These are phyloP conservation scores for Pocillopora damicornis DNA, from an alignment of 64 coral and sea anemone genomes.

Conservation along the genomic window DNA sequence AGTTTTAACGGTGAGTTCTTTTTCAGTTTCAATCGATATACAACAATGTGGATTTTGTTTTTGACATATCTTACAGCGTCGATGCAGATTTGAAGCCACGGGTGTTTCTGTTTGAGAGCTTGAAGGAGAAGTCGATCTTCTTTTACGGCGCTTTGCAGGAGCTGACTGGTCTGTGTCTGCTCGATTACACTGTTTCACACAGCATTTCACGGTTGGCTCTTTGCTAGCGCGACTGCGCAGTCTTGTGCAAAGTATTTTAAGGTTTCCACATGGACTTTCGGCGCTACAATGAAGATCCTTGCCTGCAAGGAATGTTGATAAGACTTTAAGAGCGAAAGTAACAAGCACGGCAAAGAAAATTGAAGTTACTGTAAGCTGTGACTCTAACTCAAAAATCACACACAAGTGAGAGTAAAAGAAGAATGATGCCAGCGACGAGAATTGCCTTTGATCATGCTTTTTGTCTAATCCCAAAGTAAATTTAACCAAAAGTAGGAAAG, in stretches of 20 bases:
- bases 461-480: too few relatives aligned
- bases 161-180: neutral
- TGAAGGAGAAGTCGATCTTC: neutral
- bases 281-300: constrained; percentile 80
- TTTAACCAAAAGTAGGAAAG: too few relatives aligned
- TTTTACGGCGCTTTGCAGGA: neutral
- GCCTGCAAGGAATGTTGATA: constrained; percentile 39
- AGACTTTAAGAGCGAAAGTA: neutral
- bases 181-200: neutral
- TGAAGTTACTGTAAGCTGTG: neutral
- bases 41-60: constrained; percentile 22
- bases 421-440: too few relatives aligned
- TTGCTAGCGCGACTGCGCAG: constrained; percentile 54
- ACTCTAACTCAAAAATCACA: neutral
- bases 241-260: constrained; percentile 77
- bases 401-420: neutral
- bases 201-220: constrained; percentile 37
- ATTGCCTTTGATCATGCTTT: too few relatives aligned
- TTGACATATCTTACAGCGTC: constrained; percentile 22
- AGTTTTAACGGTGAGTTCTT: neutral
- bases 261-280: constrained; percentile 60
- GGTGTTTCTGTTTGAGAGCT: neutral
- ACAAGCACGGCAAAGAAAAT: neutral
- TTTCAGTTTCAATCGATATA: neutral
- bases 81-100: constrained; percentile 1